A percentile compares a stretch with the other conserved stretches of the same genome.
Conservation (phyloP, 2,888 invertebrate species). For the Morinoia aosen region DNA sequence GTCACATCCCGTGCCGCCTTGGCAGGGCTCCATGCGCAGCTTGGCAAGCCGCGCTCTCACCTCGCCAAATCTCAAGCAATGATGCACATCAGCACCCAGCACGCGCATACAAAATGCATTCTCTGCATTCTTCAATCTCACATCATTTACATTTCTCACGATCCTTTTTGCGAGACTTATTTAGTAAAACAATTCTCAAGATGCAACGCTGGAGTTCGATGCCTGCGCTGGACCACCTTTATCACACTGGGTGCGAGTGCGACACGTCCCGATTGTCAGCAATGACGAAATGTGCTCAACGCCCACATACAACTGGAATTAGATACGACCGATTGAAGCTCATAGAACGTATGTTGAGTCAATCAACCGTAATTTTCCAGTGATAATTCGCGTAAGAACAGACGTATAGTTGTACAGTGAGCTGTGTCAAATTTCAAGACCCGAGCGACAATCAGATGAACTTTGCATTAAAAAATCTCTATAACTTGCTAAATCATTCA, state of each 20-base stretch:
- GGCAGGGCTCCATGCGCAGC: background rate
- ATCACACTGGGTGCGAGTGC: too few species aligned
- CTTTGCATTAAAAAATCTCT: background rate
- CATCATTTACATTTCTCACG: background rate
- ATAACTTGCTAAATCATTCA: background rate
- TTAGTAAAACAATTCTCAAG: background rate
- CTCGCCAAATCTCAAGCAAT: slow-evolving; percentile 12
- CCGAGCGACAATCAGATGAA: background rate
- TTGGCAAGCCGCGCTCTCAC: background rate
- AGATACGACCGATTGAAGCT: background rate
- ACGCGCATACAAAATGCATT: background rate
- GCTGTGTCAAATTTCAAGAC: background rate
- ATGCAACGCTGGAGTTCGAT: background rate
- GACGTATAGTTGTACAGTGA: background rate
- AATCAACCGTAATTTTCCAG: background rate
- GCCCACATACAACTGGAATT: background rate
- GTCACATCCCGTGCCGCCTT: background rate
- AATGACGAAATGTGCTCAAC: too few species aligned
- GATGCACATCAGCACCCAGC: background rate
- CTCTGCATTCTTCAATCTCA: background rate
- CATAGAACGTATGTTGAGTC: background rate
- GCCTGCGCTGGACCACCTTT: too few species aligned
- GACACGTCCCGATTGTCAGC: too few species aligned
- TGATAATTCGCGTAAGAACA: background rate
- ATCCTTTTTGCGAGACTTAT: background rate